A percentile compares a stretch with the other conserved stretches of the same genome.
These are phyloP conservation scores for Sardina pilchardus DNA, from an alignment of 2,113 vertebrate genomes.

Conservation along the genomic window DNA sequence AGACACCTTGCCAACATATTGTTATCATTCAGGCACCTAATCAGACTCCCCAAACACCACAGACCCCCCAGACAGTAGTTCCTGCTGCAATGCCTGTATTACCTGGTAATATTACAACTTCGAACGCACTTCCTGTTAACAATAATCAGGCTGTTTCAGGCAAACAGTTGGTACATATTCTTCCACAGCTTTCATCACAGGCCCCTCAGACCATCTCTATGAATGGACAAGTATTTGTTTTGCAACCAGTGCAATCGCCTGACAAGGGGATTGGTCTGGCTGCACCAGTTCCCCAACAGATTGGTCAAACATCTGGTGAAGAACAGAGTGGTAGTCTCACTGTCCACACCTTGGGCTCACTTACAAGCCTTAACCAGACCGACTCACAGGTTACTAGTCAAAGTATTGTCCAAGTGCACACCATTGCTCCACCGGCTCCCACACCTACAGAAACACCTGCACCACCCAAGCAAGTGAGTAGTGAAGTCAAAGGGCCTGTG, in stretches of 20 bases:
- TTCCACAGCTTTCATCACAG: constrained; percentile 82
- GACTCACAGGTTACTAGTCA: constrained; percentile 91
- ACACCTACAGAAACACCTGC: constrained; percentile 48
- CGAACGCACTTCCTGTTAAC: constrained; percentile 70
- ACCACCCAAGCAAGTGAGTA: constrained; percentile 45
- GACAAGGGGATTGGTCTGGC: constrained; percentile 79
- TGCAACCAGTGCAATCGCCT: constrained; percentile 89
- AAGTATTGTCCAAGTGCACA: constrained; percentile 73
- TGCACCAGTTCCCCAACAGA: constrained; percentile 81
- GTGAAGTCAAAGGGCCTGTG: constrained; percentile 52
- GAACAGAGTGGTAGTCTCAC: constrained; percentile 89
- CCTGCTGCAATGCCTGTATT: constrained; percentile 75
- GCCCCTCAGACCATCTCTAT: constrained; percentile 93
- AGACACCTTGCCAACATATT: constrained; percentile 90
- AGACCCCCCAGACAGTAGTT: constrained; percentile 73
- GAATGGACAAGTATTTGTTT: constrained; percentile 93
- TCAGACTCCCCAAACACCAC: constrained; percentile 77
- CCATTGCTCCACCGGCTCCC: constrained; percentile 61
- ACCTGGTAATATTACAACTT: constrained; percentile 66
- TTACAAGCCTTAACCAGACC: constrained; percentile 95
- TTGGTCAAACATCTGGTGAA: constrained; percentile 90
- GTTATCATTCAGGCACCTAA: constrained; percentile 95
- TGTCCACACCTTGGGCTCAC: constrained; percentile 92
- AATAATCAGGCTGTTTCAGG: constrained; percentile 85
- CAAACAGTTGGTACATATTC: constrained; percentile 94